Conservation (phyloP, 1,140 invertebrate genomes). For the Elysia chlorotica region DNA sequence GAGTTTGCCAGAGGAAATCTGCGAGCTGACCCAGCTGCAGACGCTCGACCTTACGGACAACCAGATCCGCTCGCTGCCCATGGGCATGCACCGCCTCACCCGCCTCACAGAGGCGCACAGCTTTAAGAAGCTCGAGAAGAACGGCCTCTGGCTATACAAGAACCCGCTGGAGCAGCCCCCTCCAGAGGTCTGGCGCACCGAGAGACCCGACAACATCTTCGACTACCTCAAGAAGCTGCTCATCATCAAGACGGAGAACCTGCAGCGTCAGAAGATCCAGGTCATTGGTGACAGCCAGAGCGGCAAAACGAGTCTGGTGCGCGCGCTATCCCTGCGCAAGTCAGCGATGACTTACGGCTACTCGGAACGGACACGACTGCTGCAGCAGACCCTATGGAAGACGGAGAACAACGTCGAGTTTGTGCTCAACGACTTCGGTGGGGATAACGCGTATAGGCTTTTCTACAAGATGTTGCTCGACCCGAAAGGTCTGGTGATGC, state of each 20-base stretch:
- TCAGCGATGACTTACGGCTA: constrained; percentile 35
- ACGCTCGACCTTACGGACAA: constrained; percentile 58
- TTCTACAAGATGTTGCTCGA: constrained; percentile 54
- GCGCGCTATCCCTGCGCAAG: constrained; percentile 40
- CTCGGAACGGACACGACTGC: constrained; percentile 37
- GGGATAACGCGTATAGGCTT: constrained; percentile 47
- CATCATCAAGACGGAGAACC: constrained; percentile 56
- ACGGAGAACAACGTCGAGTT: constrained; percentile 58
- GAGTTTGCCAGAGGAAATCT: constrained; percentile 51
- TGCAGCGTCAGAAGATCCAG: constrained; percentile 56
- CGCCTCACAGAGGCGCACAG: constrained; percentile 52
- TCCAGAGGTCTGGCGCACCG: constrained; percentile 56
- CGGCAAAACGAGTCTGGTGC: constrained; percentile 56
- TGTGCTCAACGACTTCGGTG: constrained; percentile 55
- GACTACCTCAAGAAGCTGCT: constrained; percentile 54
- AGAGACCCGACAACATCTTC: constrained; percentile 55
- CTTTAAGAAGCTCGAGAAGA: constrained; percentile 51
- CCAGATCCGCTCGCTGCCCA: constrained; percentile 46
- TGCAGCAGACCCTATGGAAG: constrained; percentile 47
- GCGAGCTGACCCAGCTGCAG: constrained; percentile 48
- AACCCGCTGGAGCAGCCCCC: constrained; percentile 59
- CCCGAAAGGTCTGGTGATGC: constrained; percentile 47
- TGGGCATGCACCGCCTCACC: constrained; percentile 49
- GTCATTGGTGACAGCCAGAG: constrained; percentile 51
- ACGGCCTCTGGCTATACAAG: constrained; percentile 60